Percentiles rank a stretch among this genome's conserved stretches.
Evolutionary conservation across 2,797 vertebrate genomes (phyloP).

Genomic region (Aotus griseimembra): DNA sequence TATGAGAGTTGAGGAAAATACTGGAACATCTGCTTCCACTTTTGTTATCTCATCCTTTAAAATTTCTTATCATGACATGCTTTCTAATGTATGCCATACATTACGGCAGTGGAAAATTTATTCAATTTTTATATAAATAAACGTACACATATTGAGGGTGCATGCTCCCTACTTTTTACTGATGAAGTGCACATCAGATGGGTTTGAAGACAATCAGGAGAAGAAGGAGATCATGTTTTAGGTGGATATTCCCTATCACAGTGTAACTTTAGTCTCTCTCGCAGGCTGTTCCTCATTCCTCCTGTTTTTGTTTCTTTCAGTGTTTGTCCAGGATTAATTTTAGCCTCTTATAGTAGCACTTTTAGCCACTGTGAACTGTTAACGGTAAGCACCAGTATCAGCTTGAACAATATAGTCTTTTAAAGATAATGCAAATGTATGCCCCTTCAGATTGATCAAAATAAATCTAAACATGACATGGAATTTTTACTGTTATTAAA

Average conservation of each 20-base stretch:
- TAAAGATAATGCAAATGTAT: background rate
- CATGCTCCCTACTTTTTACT: background rate
- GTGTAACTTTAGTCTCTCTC: background rate
- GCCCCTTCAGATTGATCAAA: background rate
- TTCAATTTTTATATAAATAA: background rate
- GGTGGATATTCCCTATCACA: background rate
- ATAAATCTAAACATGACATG: background rate
- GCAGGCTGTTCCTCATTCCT: background rate
- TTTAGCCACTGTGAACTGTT: background rate
- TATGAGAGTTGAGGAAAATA: background rate
- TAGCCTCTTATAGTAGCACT: background rate
- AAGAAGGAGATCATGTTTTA: background rate
- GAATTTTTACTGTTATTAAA: constrained; percentile 18
- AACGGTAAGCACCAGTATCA: background rate
- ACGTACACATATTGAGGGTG: background rate
- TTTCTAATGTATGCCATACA: background rate
- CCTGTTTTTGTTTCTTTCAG: background rate
- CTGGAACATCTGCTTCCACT: background rate
- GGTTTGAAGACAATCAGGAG: background rate
- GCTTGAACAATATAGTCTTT: background rate
- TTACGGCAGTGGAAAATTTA: background rate
- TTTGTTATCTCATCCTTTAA: background rate
- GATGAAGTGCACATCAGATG: background rate
- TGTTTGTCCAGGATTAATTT: constrained; percentile 13
- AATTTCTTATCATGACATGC: background rate